A percentile compares a stretch with the other conserved stretches of the same genome.
Evolutionary conservation across 2,888 invertebrate genomes (phyloP).

Genomic region (Eudemis profundana): DNA sequence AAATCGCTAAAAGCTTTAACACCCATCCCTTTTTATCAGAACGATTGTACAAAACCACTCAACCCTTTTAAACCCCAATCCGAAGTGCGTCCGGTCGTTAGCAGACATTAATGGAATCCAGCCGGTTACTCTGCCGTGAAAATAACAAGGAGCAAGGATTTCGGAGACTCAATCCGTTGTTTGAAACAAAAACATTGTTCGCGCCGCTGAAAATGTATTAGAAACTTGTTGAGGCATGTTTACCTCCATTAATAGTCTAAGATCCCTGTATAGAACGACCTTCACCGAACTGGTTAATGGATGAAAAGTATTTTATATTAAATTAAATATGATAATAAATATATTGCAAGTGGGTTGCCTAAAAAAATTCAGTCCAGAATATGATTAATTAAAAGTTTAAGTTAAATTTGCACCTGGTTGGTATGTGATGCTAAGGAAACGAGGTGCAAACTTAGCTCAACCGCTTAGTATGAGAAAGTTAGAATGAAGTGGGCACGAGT

Average conservation of each 20-base stretch:
- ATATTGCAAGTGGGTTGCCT: too few relatives aligned
- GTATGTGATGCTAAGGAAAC: too few relatives aligned
- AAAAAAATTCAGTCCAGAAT: too few relatives aligned
- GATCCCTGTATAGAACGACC: too few relatives aligned
- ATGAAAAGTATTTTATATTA: too few relatives aligned
- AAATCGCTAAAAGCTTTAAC: slow-evolving; percentile 81
- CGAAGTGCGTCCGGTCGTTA: slow-evolving; percentile 84
- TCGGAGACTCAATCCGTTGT: slow-evolving; percentile 67
- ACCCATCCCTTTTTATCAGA: slow-evolving; percentile 80
- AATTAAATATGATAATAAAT: too few relatives aligned
- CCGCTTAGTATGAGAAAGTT: too few relatives aligned
- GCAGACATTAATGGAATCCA: slow-evolving; percentile 84
- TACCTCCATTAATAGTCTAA: slow-evolving; percentile 41
- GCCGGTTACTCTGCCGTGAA: slow-evolving; percentile 78
- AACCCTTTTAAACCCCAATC: slow-evolving; percentile 85
- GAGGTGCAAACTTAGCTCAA: too few relatives aligned
- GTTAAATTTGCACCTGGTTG: too few relatives aligned
- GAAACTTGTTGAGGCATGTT: slow-evolving; percentile 44
- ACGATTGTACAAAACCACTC: slow-evolving; percentile 84
- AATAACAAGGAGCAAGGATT: slow-evolving; percentile 77
- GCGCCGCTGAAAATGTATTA: slow-evolving; percentile 52
- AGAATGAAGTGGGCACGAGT: too few relatives aligned
- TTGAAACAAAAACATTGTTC: slow-evolving; percentile 61
- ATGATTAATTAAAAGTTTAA: too few relatives aligned
- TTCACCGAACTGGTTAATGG: too few relatives aligned